Base-by-base conservation (phyloP, 2,797 vertebrate genomes). In the Selene dorsalis region DNA sequence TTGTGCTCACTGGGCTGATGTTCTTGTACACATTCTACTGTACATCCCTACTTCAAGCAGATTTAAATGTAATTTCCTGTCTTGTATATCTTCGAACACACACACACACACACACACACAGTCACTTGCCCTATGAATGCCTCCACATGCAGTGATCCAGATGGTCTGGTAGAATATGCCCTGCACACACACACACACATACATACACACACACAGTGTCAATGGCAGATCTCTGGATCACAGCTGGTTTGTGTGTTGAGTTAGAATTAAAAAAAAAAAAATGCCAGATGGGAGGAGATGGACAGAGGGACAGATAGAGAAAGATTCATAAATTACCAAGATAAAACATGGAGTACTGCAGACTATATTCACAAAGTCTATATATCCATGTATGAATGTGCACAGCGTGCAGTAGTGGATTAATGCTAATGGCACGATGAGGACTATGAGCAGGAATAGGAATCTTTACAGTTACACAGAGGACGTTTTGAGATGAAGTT, bases 161-260 rank as follows among this genome's bases (percentile, higher is more conserved):
- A 91, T 90, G 88, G 84, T 78, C 43, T 39, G 64, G 62, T 75
- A 70, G 50, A 79, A 77, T 38, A n/a, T 69, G 56, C 58, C 66
- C 62, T 14, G 4, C 41, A 43, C 41, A 43, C 41, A 43, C 71
- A 18, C 13, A 59, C 48, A 53, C 59, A 73, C 35, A 75, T 39
- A 38, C 18, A 71, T 24, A 22, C 50, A 50, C 14, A 11, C 20
- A 43, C 56, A 52, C 52, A 64, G 48, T 72, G 58, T 80, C 88
- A 77, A 72, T 68, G 76, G 69, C 77, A 79, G 65, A 79, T 72
- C 70, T 80, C 52, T 4, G 16, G 56, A 61, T 53, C 70, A 85
- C 84, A 87, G 79, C 90, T 91, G 85, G 58, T 87, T 77, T 64
- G 5, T 69, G 68, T 86, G 67, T 66, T 69, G 69, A 64, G 60